Percentiles rank a stretch among this genome's conserved stretches.
Conservation (phyloP, 2,888 invertebrate genomes). For the Bembecia ichneumoniformis region DNA sequence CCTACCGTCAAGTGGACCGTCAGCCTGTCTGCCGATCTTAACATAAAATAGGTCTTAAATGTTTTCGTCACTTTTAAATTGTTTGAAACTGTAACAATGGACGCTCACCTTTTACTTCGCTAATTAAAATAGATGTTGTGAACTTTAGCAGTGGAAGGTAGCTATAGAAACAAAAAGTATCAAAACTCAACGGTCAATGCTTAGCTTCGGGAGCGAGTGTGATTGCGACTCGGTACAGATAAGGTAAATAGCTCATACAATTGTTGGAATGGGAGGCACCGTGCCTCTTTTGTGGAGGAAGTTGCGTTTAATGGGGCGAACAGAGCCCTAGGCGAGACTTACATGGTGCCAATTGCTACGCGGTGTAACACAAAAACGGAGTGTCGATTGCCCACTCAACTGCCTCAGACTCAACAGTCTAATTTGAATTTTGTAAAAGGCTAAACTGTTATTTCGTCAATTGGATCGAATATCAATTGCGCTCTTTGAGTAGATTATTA, state of each 20-base stretch:
- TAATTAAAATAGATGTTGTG: not conserved
- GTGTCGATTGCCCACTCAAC: constrained; percentile 29
- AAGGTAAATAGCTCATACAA: constrained; percentile 73
- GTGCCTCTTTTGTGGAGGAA: constrained; percentile 67
- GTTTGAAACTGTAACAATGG: not conserved
- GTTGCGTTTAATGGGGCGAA: constrained; percentile 56
- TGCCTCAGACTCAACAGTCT: constrained; percentile 24
- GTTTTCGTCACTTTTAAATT: not conserved
- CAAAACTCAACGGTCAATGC: constrained; percentile 25
- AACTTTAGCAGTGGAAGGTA: not conserved
- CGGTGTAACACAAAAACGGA: constrained; percentile 30
- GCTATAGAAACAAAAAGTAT: constrained; percentile 17
- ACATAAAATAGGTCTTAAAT: no score
- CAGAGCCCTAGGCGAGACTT: constrained; percentile 55
- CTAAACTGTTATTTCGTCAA: constrained; percentile 30
- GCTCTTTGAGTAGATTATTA: constrained; percentile 6
- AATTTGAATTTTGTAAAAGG: constrained; percentile 41
- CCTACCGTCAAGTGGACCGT: no score
- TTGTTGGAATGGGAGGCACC: constrained; percentile 61
- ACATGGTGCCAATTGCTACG: constrained; percentile 64
- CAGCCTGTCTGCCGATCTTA: no score
- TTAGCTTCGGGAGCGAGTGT: constrained; percentile 42
- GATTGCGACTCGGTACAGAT: constrained; percentile 61
- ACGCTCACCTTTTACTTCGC: not conserved
- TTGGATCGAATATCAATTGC: constrained; percentile 2